phyloP scores from a whole-genome alignment of 2,888 invertebrate species.

The Leptopilina drosophilae region DNA sequence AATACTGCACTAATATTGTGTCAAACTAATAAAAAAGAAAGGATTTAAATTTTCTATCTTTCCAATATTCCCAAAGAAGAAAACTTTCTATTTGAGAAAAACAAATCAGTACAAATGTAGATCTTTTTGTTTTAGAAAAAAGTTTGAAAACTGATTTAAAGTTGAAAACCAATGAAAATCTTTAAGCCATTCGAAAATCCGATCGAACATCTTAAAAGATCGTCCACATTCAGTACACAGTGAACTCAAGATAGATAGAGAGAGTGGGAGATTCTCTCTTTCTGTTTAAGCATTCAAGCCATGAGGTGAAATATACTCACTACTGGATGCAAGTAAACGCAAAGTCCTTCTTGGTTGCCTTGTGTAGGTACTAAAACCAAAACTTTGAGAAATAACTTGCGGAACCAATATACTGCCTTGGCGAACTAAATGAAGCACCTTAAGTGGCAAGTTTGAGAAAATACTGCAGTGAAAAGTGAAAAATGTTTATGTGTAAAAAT shows the following conservation, averaged over 20 bases:
- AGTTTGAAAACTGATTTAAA: slow-evolving; percentile 38
- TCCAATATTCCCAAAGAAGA: no score
- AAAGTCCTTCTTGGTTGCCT: slow-evolving; percentile 59
- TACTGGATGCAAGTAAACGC: slow-evolving; percentile 66
- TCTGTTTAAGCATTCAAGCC: slow-evolving; percentile 59
- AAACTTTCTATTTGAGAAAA: no score
- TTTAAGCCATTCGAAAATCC: slow-evolving; percentile 36
- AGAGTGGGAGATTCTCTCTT: slow-evolving; percentile 18
- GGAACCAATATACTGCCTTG: slow-evolving; percentile 65
- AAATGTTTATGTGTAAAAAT: slow-evolving; percentile 53
- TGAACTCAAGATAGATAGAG: slow-evolving; percentile 39
- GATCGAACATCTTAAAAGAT: slow-evolving; percentile 40
- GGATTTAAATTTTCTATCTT: no score
- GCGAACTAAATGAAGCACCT: slow-evolving; percentile 71
- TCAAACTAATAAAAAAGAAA: no score
- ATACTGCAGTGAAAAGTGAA: slow-evolving; percentile 68
- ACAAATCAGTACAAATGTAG: no score
- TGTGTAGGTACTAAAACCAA: slow-evolving; percentile 57
- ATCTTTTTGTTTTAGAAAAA: neutral
- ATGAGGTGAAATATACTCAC: slow-evolving; percentile 59
- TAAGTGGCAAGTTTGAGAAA: slow-evolving; percentile 72
- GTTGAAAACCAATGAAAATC: slow-evolving; percentile 48
- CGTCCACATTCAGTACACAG: slow-evolving; percentile 43
- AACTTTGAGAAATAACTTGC: slow-evolving; percentile 69
- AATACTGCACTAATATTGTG: no score